phyloP scores from a whole-genome alignment of 2,113 vertebrate genomes.

The Embiotoca jacksoni region DNA sequence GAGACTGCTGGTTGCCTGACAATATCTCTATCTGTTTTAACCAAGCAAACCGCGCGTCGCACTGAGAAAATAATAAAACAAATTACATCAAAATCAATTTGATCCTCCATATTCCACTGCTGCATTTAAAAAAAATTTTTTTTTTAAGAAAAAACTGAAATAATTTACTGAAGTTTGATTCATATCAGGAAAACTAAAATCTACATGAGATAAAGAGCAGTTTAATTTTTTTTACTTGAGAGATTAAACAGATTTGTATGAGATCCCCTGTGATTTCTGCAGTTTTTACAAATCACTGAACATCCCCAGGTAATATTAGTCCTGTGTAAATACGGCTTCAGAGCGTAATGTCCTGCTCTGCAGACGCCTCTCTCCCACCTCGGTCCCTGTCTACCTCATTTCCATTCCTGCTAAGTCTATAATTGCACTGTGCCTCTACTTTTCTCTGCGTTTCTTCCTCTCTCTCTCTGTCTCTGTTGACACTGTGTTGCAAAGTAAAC shows the following conservation, averaged over 20 bases:
- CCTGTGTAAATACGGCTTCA: slow-evolving; percentile 27
- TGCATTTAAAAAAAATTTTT: too few species aligned
- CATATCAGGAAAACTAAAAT: too few species aligned
- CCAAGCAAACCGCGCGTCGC: too few species aligned
- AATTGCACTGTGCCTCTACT: slow-evolving; percentile 49
- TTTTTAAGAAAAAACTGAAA: too few species aligned
- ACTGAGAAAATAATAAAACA: too few species aligned
- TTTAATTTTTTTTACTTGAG: neutral
- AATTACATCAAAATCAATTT: too few species aligned
- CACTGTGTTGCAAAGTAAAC: slow-evolving; percentile 50
- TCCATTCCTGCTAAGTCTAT: slow-evolving; percentile 56
- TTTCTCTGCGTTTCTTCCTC: neutral
- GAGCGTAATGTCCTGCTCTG: slow-evolving; percentile 35
- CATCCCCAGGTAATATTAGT: slow-evolving; percentile 49
- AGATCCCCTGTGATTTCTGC: neutral
- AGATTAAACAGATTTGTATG: slow-evolving; percentile 18
- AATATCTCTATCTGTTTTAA: too few species aligned
- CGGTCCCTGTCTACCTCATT: slow-evolving; percentile 36
- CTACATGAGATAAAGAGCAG: too few species aligned
- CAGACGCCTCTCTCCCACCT: slow-evolving; percentile 43
- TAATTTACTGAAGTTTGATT: too few species aligned
- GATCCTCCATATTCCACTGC: too few species aligned
- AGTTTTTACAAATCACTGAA: slow-evolving; percentile 18
- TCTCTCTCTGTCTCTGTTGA: slow-evolving; percentile 56
- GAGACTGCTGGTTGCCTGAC: too few species aligned